Percentiles rank a stretch among this genome's conserved stretches.
These are phyloP conservation scores for Meandrina meandrites DNA, from an alignment of 92 coral and sea anemone species.

Conservation along the genomic window DNA sequence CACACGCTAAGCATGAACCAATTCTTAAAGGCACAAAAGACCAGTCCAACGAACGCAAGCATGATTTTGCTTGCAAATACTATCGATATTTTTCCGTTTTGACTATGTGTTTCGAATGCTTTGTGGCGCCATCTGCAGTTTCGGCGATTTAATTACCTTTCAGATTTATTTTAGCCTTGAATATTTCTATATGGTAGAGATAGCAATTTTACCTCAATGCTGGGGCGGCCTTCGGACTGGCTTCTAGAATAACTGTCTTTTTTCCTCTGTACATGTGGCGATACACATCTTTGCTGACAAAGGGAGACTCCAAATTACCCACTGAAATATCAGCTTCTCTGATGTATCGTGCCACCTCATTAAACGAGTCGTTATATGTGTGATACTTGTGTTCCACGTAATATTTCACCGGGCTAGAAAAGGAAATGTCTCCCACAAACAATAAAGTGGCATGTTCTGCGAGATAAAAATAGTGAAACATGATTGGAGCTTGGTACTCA, in stretches of 20 bases:
- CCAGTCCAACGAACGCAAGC: too few relatives aligned
- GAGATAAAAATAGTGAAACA: not conserved
- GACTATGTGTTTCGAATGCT: too few relatives aligned
- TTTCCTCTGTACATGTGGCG: slow-evolving; percentile 18
- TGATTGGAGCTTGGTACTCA: too few relatives aligned
- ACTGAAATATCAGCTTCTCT: slow-evolving; percentile 76
- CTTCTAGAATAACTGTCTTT: not conserved
- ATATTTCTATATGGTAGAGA: not conserved
- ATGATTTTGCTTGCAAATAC: too few relatives aligned
- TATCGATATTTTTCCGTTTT: too few relatives aligned
- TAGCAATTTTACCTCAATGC: not conserved
- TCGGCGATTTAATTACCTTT: too few relatives aligned
- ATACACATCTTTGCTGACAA: slow-evolving; percentile 47
- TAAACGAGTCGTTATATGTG: slow-evolving; percentile 60
- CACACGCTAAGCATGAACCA: too few relatives aligned
- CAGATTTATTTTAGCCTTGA: too few relatives aligned
- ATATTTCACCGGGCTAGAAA: slow-evolving; percentile 52
- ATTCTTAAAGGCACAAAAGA: too few relatives aligned
- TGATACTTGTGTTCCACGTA: slow-evolving; percentile 49
- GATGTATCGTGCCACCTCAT: slow-evolving; percentile 55
- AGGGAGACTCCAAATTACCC: slow-evolving; percentile 81
- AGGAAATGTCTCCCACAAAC: slow-evolving; percentile 82
- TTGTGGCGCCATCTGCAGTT: too few relatives aligned
- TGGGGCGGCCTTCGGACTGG: slow-evolving; percentile 4
- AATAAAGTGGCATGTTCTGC: slow-evolving; percentile 38